These are phyloP conservation scores for Pomacea canaliculata DNA, from an alignment of 2,888 invertebrate genomes.

Conservation along the genomic window DNA sequence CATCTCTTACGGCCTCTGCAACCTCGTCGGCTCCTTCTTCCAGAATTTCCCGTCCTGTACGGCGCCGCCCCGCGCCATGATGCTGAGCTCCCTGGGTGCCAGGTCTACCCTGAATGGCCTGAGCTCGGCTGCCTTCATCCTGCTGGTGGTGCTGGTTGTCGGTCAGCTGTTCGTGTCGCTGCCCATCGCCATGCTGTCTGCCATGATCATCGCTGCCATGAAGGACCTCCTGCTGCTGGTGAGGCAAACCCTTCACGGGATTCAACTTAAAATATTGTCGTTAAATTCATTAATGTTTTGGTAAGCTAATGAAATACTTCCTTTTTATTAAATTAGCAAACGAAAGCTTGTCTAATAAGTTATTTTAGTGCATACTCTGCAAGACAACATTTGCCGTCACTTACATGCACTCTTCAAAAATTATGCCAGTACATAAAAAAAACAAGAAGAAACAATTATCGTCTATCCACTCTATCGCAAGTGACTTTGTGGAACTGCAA, in stretches of 20 bases:
- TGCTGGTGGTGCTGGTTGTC: constrained; percentile 53
- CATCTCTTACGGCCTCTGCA: constrained; percentile 66
- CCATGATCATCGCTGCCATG: constrained; percentile 70
- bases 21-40: constrained; percentile 67
- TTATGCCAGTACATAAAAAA: too few species aligned
- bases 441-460: too few species aligned
- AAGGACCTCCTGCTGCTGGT: constrained; percentile 75
- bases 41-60: constrained; percentile 66
- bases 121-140: constrained; percentile 51
- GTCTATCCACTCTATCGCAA: too few species aligned
- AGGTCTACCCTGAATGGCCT: constrained; percentile 58
- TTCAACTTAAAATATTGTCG: constrained; percentile 39
- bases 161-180: constrained; percentile 59
- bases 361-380: too few species aligned
- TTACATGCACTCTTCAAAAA: too few species aligned
- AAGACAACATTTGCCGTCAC: too few species aligned
- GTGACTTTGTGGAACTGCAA: too few species aligned
- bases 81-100: constrained; percentile 57
- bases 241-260: constrained; percentile 14
- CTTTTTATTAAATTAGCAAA: too few species aligned
- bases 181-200: constrained; percentile 66
- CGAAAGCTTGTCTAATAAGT: too few species aligned
- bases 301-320: too few species aligned
- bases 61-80: constrained; percentile 60
- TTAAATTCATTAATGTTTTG: too few species aligned